Evolutionary conservation across 2,888 invertebrate genomes (phyloP).

Genomic region (Lasioglossum villosulum): DNA sequence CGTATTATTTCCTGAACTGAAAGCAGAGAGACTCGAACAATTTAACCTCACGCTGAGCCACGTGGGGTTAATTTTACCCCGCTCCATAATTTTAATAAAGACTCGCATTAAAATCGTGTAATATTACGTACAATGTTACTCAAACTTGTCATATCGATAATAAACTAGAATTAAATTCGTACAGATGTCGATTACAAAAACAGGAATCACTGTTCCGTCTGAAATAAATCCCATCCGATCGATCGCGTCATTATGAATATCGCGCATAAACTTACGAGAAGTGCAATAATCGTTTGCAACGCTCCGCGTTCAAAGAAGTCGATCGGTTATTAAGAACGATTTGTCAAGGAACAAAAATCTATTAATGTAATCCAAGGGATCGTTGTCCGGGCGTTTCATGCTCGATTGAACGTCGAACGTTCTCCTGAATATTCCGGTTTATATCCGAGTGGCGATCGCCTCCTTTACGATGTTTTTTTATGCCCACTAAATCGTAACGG

Average conservation of each 20-base stretch:
- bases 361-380: background rate
- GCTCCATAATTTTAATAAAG: no score
- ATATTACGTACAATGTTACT: no score
- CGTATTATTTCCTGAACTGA: no score
- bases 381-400: conserved; percentile 12
- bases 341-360: background rate
- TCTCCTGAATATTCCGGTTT: conserved; percentile 42
- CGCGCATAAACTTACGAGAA: background rate
- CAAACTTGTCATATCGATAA: no score
- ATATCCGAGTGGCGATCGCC: conserved; percentile 31
- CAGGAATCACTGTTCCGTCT: no score
- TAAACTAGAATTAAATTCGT: no score
- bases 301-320: background rate
- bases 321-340: background rate
- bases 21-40: no score
- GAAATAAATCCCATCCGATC: background rate
- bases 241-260: background rate
- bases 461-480: conserved; percentile 40
- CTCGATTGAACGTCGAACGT: conserved; percentile 15
- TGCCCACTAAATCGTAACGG: conserved; percentile 49
- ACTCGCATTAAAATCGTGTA: no score
- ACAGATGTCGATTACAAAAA: no score
- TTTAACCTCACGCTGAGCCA: no score
- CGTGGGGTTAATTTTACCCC: no score
- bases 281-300: background rate